A percentile compares a stretch with the other conserved stretches of the same genome.
Evolutionary conservation across 2,113 vertebrate species (phyloP).

Genomic region (Caloenas nicobarica): DNA sequence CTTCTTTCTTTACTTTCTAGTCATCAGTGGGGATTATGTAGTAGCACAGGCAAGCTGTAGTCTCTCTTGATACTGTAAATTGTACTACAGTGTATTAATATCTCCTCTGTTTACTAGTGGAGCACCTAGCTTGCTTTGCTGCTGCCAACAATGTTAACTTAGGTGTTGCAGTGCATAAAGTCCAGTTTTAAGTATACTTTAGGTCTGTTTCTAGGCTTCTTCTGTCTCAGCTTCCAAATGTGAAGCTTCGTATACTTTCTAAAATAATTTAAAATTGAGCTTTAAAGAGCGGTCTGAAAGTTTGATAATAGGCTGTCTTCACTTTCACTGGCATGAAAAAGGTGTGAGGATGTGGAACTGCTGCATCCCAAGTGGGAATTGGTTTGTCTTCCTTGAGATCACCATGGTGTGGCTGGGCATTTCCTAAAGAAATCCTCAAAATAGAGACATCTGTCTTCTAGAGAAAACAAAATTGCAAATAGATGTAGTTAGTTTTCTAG

Average conservation of each 20-base stretch:
- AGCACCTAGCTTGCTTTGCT: background rate
- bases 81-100: background rate
- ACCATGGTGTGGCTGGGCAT: background rate
- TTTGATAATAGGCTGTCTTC: background rate
- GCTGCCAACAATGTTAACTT: background rate
- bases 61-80: background rate
- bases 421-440: background rate
- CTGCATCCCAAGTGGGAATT: background rate
- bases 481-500: background rate
- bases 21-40: background rate
- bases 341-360: background rate
- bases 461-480: background rate
- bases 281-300: background rate
- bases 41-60: background rate
- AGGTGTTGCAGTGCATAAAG: rapidly evolving
- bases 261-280: background rate
- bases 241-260: background rate
- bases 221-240: background rate
- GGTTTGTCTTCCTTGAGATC: background rate
- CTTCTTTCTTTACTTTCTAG: background rate
- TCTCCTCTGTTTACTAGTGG: background rate
- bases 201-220: background rate
- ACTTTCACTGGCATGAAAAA: background rate
- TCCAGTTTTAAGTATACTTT: background rate
- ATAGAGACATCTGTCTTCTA: background rate